Percentiles rank a stretch among this genome's conserved stretches.
phyloP scores from a whole-genome alignment of 2,888 invertebrate species.

The Drosophila ustulata region DNA sequence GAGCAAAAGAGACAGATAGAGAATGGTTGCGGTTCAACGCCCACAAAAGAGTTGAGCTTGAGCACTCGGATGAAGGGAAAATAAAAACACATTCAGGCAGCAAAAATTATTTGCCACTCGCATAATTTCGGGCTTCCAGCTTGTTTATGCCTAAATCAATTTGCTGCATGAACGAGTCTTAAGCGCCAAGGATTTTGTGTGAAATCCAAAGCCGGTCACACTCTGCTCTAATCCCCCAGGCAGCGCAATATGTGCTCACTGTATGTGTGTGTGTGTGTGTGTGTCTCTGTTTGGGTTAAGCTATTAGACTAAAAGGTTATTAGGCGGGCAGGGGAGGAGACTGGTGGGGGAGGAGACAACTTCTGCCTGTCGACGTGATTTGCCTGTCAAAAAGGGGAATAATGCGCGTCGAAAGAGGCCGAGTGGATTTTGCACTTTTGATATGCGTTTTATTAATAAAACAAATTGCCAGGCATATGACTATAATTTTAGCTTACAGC shows the following conservation, averaged over 20 bases:
- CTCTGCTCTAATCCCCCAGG: conserved; percentile 31
- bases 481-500: conserved; percentile 45
- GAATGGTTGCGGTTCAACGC: conserved; percentile 58
- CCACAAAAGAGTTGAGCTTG: conserved; percentile 35
- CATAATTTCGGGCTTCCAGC: conserved; percentile 41
- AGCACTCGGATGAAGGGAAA: neutral
- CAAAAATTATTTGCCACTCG: conserved; percentile 49
- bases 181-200: conserved; percentile 48
- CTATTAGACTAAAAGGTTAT: conserved; percentile 71
- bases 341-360: neutral
- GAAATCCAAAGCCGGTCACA: conserved; percentile 46
- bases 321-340: conserved; percentile 26
- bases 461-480: conserved; percentile 56
- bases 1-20: conserved; percentile 9
- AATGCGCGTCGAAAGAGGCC: conserved; percentile 16
- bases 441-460: conserved; percentile 68
- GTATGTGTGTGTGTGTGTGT: conserved; percentile 22
- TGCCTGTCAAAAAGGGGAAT: conserved; percentile 44
- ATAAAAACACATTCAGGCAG: conserved; percentile 43
- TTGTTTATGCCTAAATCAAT: conserved; percentile 81
- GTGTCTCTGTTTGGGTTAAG: conserved; percentile 51
- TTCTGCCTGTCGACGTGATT: conserved; percentile 57
- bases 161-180: conserved; percentile 76
- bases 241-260: conserved; percentile 14
- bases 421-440: conserved; percentile 68